Evolutionary conservation across 2,113 vertebrate species (phyloP).

Genomic region (Chaetura pelagica): DNA sequence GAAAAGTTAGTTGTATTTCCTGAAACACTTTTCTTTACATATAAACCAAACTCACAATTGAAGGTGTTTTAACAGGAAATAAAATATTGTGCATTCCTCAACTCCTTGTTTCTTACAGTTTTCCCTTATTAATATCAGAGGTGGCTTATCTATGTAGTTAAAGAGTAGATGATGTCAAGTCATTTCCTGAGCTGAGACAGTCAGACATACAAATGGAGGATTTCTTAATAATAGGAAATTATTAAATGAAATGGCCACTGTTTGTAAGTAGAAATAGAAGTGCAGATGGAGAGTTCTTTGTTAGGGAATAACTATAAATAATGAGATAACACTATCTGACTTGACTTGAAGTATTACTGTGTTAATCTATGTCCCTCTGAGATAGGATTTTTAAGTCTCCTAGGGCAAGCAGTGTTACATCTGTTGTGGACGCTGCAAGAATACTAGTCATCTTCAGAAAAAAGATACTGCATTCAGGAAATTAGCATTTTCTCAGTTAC

Average conservation of each 20-base stretch:
- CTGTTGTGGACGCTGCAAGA: neutral
- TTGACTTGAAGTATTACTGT: neutral
- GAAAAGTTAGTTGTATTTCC: neutral
- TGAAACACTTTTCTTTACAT: neutral
- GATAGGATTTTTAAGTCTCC: neutral
- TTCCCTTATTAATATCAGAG: neutral
- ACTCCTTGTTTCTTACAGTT: neutral
- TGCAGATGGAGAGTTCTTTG: neutral
- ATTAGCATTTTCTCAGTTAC: neutral
- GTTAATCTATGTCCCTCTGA: neutral
- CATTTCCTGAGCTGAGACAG: neutral
- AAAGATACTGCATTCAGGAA: neutral
- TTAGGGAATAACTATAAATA: neutral
- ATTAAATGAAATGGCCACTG: neutral
- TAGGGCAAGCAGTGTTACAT: neutral
- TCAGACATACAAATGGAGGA: neutral
- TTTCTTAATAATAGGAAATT: neutral
- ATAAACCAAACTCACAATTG: neutral
- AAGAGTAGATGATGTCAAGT: neutral
- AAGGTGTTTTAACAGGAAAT: neutral
- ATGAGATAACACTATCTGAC: neutral
- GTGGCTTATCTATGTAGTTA: neutral
- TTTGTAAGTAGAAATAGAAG: neutral
- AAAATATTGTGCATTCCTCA: neutral
- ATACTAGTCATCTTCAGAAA: neutral